Evolutionary conservation across 2,113 vertebrate species (phyloP).

Genomic region (Protobothrops mucrosquamatus): DNA sequence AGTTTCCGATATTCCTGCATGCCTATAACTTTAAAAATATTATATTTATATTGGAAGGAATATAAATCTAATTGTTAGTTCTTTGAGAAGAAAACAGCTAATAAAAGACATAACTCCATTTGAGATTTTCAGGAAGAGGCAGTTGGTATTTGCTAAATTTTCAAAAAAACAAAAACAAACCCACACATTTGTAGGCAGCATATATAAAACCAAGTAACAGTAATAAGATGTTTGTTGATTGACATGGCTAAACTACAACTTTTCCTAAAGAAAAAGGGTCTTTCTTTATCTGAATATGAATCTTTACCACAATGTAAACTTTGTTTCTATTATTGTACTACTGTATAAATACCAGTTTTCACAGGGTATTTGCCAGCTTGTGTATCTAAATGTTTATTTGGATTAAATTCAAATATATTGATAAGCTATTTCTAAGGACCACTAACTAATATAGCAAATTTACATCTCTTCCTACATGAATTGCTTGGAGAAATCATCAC

Average conservation of each 20-base stretch:
- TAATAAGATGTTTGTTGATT: not conserved
- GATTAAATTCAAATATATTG: slow-evolving; percentile 26
- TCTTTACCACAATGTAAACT: slow-evolving; percentile 27
- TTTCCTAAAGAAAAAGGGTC: not conserved
- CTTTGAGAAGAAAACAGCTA: not conserved
- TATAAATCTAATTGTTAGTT: not conserved
- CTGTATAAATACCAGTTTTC: slow-evolving; percentile 55
- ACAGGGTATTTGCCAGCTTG: slow-evolving; percentile 32
- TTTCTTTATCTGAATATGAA: slow-evolving; percentile 34
- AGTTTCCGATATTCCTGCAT: not conserved
- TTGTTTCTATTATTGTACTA: slow-evolving; percentile 32
- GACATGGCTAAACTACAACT: not conserved
- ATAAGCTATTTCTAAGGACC: not conserved
- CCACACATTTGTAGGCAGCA: not conserved
- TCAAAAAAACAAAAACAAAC: not conserved
- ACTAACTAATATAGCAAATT: not conserved
- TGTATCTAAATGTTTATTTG: slow-evolving; percentile 35
- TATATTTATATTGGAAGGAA: not conserved
- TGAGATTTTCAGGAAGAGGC: not conserved
- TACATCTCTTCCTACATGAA: not conserved
- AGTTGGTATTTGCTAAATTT: not conserved
- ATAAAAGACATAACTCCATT: not conserved
- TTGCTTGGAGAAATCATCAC: not conserved
- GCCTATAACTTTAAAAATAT: not conserved
- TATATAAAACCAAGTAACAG: not conserved